phyloP scores from a whole-genome alignment of 2,113 vertebrate species.

The Mesembrinibis cayennensis region DNA sequence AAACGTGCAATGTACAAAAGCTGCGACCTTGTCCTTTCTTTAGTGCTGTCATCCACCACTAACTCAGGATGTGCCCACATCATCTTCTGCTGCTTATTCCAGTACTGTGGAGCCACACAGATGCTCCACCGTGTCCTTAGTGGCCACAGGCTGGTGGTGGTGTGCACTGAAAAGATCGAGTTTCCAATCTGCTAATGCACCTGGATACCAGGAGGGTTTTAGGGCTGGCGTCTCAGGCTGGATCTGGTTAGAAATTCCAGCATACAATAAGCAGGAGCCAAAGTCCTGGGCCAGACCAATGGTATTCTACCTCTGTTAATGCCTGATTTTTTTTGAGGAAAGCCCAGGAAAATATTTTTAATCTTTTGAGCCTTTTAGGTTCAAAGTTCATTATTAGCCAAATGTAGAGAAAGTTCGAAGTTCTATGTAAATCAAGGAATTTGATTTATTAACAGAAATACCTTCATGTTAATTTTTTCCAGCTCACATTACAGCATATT shows the following conservation, averaged over 20 bases:
- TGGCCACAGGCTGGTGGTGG: not conserved
- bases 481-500: not conserved
- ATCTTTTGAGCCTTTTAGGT: not conserved
- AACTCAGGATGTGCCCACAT: not conserved
- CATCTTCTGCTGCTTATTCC: not conserved
- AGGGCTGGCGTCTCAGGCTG: not conserved
- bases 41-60: not conserved
- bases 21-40: not conserved
- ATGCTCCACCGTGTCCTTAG: not conserved
- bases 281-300: not conserved
- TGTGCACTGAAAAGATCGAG: fast-evolving
- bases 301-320: not conserved
- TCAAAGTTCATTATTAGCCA: not conserved
- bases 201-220: not conserved
- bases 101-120: not conserved
- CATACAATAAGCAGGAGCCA: not conserved
- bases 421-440: not conserved
- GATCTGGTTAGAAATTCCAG: not conserved
- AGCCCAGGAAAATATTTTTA: not conserved
- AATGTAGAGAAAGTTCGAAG: not conserved
- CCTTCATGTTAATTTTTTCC: not conserved
- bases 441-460: not conserved
- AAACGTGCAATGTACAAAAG: not conserved
- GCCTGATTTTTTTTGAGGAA: not conserved
- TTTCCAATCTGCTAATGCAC: not conserved